Evolutionary conservation across 2,113 vertebrate species (phyloP).

Genomic region (Gymnorhina tibicen): DNA sequence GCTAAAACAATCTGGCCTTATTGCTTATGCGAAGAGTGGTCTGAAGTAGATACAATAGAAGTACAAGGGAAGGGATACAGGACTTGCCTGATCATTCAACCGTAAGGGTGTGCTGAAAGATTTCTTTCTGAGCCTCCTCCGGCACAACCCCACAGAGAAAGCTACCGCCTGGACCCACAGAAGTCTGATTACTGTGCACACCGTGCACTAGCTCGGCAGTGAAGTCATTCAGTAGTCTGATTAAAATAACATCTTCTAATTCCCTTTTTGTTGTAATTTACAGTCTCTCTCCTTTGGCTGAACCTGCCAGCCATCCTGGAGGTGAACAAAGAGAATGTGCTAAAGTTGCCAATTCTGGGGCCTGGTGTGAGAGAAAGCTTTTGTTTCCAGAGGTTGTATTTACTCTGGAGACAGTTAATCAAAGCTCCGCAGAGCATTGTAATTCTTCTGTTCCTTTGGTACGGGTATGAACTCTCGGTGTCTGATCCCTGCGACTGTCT

Average conservation of each 20-base stretch:
- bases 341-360: conserved; percentile 66
- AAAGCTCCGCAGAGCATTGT: conserved; percentile 50
- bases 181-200: conserved; percentile 26
- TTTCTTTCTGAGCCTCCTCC: conserved; percentile 25
- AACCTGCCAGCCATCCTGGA: conserved; percentile 69
- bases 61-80: not conserved
- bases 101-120: conserved; percentile 39
- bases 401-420: conserved; percentile 65
- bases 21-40: not conserved
- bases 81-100: conserved; percentile 14
- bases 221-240: conserved; percentile 62
- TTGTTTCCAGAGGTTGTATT: conserved; percentile 68
- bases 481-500: conserved; percentile 19
- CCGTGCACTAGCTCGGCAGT: not conserved
- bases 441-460: conserved; percentile 49
- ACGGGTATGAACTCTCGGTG: not conserved
- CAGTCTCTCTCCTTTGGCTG: conserved; percentile 69
- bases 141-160: not conserved
- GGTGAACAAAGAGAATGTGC: conserved; percentile 69
- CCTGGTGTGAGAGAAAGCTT: conserved; percentile 59
- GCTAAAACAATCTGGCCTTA: not conserved
- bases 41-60: not conserved
- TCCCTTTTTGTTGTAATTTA: conserved; percentile 67
- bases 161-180: not conserved
- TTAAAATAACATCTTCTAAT: conserved; percentile 68